Base-by-base conservation (phyloP, 2,888 invertebrate genomes). In the Seira sanloemensis region DNA sequence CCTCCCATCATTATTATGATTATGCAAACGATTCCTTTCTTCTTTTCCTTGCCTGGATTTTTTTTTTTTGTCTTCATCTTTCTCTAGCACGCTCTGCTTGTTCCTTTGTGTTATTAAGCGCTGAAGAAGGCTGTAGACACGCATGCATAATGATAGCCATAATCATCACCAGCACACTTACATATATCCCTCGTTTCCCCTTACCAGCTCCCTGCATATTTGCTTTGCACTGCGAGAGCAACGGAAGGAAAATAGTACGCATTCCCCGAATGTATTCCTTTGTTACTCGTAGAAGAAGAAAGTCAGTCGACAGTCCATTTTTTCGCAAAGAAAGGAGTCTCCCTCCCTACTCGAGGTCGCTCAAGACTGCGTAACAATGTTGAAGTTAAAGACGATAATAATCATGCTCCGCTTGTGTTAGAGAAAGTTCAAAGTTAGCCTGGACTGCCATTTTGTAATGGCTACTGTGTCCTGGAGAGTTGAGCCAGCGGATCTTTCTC, bases 1-100 rank as follows among this genome's bases (percentile, higher is more conserved):
- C 50, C 50, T 50, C n/a, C 50, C 50, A 50, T 50, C 50, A 50
- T 50, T 50, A 50, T 50, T 50, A 50, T 50, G 50, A 50, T 50
- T 50, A 50, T 50, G 50, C 50, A 50, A 50, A 50, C 50, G 50
- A 50, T 2, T 50, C 50, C n/a, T 18, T 18, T 50, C 50, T 50
- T 50, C 16, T 50, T 50, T 37, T 37, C 37, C 37, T 37, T 37
- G 37, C 50, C 50, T 16, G 16, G 2, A n/a, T 50, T 18, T 50
- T 18, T 18, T 50, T 18, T 50, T 50, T 12, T 50, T 50, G 4
- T 37, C 37, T 12, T 37, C 12, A 12, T 18, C 50, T 16, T 2
- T 2, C 50, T 50, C 50, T 37, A 50, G 50, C 5, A 50, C 50
- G 50, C 50, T 50, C 50, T 50, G 50, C 50, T 50, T 50, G 5